These are phyloP conservation scores for Machimus atricapillus DNA, from an alignment of 2,888 invertebrate genomes.

Conservation along the genomic window DNA sequence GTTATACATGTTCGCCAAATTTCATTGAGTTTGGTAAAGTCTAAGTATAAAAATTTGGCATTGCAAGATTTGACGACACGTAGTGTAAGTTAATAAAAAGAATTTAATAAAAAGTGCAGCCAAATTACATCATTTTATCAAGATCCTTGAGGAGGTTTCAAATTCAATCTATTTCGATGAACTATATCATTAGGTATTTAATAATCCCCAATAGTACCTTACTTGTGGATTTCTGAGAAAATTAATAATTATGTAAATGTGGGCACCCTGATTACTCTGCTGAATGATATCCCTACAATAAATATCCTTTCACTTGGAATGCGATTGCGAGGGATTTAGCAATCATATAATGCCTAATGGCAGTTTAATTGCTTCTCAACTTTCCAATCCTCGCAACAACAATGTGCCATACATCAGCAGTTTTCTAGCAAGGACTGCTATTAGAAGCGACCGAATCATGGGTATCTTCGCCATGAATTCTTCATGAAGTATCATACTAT, in stretches of 20 bases:
- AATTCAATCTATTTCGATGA: too few species aligned
- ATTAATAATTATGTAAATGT: background rate
- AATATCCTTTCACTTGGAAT: background rate
- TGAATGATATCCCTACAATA: background rate
- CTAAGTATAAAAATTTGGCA: too few species aligned
- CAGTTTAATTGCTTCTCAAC: background rate
- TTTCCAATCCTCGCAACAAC: background rate
- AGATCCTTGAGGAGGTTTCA: too few species aligned
- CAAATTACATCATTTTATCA: background rate
- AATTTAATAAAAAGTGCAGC: too few species aligned
- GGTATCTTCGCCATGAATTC: background rate
- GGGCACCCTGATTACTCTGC: background rate
- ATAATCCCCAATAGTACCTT: background rate
- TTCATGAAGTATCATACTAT: conserved; percentile 4
- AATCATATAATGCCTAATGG: background rate
- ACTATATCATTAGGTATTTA: background rate
- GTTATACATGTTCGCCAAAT: too few species aligned
- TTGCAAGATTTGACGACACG: too few species aligned
- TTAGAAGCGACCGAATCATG: background rate
- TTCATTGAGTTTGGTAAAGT: too few species aligned
- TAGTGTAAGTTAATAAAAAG: too few species aligned
- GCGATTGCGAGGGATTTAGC: background rate
- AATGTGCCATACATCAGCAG: background rate
- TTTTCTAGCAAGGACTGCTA: background rate
- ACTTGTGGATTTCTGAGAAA: background rate